Base-by-base conservation (phyloP, 2,888 invertebrate genomes). In the Thera britannica region DNA sequence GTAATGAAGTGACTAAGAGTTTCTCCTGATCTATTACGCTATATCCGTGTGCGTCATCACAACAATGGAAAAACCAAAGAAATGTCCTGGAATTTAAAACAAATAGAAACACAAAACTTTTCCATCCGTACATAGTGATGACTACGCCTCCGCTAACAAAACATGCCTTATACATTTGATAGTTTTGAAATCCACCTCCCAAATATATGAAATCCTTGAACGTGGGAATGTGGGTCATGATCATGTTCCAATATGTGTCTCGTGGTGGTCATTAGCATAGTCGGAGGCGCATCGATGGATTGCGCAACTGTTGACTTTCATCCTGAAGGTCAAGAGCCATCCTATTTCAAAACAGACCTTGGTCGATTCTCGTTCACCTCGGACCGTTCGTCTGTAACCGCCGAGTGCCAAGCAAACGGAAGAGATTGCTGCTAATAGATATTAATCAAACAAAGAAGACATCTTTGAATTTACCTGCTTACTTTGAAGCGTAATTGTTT, bases 141-240 rank as follows among this genome's bases (percentile, higher is more conserved):
- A 81, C 77, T 73, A 79, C 83, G 82, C 81, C 83, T 84, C 80
- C 76, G 84, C 85, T 89, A 90, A 88, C 83, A 83, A 87, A 87
- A 85, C 84, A 82, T 83, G 77, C 85, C 85, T 89, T 85, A 86
- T 88, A 84, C 87, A 85, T 88, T 85, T 84, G 83, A 79, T 80
- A 76, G 84, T 92, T 93, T 92, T 90, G 92, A 88, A 93, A 93
- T 93, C 88, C 85, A 83, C 83, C 90, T 92, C 90, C 92, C 92
- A 92, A 93, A 93, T 92, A 90, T 90, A 92, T 89, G 88, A 90
- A 92, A 92, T 93, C 93, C 93, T 93, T 93, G 92, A 92, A 90
- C 90, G 84, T 85, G 84, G 83, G 72, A 79, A 93, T 89, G 92
- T 93, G 87, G 93, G 93, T 92, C 93, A 93, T 90, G 92, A 92